Percentiles rank a stretch among this genome's conserved stretches.
These are phyloP conservation scores for Leucosticte australis DNA, from an alignment of 2,113 vertebrate genomes.

Conservation along the genomic window DNA sequence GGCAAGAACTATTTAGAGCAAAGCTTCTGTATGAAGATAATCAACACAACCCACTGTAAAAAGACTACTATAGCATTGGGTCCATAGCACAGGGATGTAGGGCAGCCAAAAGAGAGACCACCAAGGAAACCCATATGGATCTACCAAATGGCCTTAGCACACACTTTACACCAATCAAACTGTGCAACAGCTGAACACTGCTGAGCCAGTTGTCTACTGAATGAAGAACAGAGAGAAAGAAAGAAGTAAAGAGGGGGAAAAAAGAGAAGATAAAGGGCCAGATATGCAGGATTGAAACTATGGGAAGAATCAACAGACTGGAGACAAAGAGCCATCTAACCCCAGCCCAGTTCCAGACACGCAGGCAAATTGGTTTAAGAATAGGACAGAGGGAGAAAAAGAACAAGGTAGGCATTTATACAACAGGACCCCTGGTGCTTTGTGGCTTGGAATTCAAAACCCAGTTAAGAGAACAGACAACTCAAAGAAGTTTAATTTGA, in stretches of 20 bases:
- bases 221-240: neutral
- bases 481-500: neutral
- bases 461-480: neutral
- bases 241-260: neutral
- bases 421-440: neutral
- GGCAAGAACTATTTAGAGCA: neutral
- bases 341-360: neutral
- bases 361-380: neutral
- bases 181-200: neutral
- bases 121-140: neutral
- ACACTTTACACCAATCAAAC: neutral
- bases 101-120: neutral
- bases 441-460: slow-evolving; percentile 10
- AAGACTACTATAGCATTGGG: neutral
- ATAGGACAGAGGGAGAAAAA: neutral
- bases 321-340: neutral
- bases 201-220: neutral
- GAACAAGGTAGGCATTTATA: neutral
- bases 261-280: neutral
- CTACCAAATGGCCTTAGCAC: neutral
- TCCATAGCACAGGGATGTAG: neutral
- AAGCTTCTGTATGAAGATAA: neutral
- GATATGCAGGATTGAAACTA: neutral
- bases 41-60: neutral
- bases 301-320: neutral